phyloP scores from a whole-genome alignment of 2,113 vertebrate species.

The Ageneiosus marmoratus region DNA sequence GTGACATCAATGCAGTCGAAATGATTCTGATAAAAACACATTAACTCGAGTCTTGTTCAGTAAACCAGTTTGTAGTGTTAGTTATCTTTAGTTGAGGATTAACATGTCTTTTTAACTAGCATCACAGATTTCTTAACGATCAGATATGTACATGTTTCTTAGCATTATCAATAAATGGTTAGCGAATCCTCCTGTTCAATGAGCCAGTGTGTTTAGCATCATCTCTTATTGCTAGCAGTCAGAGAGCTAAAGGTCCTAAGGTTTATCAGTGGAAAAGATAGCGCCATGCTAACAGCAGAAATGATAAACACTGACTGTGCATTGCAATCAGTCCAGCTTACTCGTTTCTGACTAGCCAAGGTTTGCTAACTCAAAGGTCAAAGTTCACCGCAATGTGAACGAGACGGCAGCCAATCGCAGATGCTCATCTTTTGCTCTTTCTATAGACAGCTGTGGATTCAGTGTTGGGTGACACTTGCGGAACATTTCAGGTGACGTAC shows the following conservation, averaged over 20 bases:
- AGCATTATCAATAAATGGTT: background rate
- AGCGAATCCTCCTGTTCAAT: background rate
- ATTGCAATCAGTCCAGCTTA: background rate
- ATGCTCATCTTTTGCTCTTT: background rate
- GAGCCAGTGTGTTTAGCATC: background rate
- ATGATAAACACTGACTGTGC: background rate
- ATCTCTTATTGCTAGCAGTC: background rate
- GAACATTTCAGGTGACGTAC: constrained; percentile 64
- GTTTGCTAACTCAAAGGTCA: background rate
- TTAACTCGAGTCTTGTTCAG: background rate
- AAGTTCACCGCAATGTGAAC: background rate
- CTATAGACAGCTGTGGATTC: background rate
- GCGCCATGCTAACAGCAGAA: background rate
- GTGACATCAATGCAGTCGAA: background rate
- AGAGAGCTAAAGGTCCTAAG: background rate
- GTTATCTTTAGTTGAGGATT: background rate
- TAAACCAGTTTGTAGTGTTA: background rate
- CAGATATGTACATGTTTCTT: background rate
- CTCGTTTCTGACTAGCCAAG: background rate
- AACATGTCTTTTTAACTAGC: background rate
- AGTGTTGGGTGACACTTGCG: background rate
- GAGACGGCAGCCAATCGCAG: background rate
- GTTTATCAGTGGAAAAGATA: background rate
- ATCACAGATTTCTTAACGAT: background rate
- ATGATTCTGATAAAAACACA: background rate